Evolutionary conservation across 1,140 invertebrate species (phyloP).

Genomic region (Drosophila repletoides): DNA sequence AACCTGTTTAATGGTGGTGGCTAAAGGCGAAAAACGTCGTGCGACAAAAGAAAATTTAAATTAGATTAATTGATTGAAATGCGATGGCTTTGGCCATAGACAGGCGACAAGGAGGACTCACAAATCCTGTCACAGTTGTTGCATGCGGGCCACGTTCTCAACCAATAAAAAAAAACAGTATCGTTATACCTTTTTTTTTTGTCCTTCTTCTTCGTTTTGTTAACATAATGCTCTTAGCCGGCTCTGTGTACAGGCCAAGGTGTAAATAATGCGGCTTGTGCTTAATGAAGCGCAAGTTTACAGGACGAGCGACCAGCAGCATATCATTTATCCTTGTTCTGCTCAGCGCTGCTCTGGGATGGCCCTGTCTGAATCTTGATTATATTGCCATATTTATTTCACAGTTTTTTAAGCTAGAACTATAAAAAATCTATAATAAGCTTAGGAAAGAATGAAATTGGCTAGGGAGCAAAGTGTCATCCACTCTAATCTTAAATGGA

Average conservation of each 20-base stretch:
- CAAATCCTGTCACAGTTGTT: slow-evolving; percentile 54
- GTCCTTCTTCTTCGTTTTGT: slow-evolving; percentile 36
- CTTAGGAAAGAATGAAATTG: too few species aligned
- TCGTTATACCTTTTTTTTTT: background rate
- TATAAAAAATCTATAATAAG: too few species aligned
- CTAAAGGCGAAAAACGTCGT: slow-evolving; percentile 28
- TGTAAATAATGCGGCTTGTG: slow-evolving; percentile 78
- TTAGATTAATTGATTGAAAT: slow-evolving; percentile 82
- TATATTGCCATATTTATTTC: too few species aligned
- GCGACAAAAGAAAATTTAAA: slow-evolving; percentile 76
- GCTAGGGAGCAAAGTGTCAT: too few species aligned
- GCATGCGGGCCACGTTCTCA: slow-evolving; percentile 61
- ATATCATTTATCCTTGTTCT: too few species aligned
- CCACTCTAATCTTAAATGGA: background rate
- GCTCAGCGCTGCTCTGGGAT: too few species aligned
- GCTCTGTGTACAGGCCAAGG: slow-evolving; percentile 50
- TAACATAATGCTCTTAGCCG: slow-evolving; percentile 49
- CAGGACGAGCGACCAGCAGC: too few species aligned
- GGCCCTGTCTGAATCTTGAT: too few species aligned
- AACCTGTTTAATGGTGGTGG: slow-evolving; percentile 72
- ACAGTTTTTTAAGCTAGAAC: too few species aligned
- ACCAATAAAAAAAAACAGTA: slow-evolving; percentile 1
- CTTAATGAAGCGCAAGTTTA: slow-evolving; percentile 67
- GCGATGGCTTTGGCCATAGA: slow-evolving; percentile 33
- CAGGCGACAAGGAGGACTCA: slow-evolving; percentile 18